Conservation (phyloP, 2,888 invertebrate species). For the Brachyopa scutellaris region DNA sequence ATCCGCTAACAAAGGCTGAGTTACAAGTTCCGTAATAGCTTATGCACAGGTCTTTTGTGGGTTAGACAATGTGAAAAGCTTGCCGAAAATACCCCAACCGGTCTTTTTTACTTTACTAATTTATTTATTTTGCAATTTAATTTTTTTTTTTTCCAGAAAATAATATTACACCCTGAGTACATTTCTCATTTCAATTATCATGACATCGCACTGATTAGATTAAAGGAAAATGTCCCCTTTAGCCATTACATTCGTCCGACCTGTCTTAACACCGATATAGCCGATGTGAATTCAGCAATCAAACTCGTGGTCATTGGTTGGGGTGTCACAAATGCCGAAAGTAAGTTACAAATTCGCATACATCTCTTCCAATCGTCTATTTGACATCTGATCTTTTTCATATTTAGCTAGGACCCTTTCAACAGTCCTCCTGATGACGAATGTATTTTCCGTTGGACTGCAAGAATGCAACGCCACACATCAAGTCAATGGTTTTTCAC, state of each 20-base stretch:
- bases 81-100: no score
- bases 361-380: neutral
- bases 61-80: no score
- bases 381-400: conserved; percentile 13
- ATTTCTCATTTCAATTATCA: conserved; percentile 49
- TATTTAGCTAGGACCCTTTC: conserved; percentile 70
- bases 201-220: conserved; percentile 75
- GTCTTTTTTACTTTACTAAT: no score
- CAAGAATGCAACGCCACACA: conserved; percentile 64
- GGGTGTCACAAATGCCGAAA: conserved; percentile 67
- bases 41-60: no score
- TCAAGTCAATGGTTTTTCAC: conserved; percentile 17
- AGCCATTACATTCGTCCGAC: conserved; percentile 46
- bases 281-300: conserved; percentile 42
- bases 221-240: conserved; percentile 40
- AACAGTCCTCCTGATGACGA: conserved; percentile 69
- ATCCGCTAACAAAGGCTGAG: no score
- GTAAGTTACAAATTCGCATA: conserved; percentile 52
- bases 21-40: no score
- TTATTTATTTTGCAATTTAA: no score
- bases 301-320: conserved; percentile 74
- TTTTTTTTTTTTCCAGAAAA: conserved; percentile 42
- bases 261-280: conserved; percentile 74
- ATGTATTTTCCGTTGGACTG: conserved; percentile 47
- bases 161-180: conserved; percentile 63